Evolutionary conservation across 1,140 invertebrate genomes (phyloP), one percentile per base, ranked within the genome.

Genomic region (Hylyphantes graminicola): DNA sequence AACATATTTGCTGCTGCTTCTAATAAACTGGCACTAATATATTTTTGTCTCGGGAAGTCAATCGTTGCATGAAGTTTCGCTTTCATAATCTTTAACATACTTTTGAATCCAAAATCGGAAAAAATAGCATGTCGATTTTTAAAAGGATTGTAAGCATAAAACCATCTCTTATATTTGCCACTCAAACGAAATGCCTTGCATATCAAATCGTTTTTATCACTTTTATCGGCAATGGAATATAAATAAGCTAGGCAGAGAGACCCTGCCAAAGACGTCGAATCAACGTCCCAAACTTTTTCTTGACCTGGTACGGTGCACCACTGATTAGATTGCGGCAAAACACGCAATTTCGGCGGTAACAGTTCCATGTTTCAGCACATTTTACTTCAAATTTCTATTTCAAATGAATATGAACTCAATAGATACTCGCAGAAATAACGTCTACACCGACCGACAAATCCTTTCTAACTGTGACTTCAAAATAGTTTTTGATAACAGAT

Each of bases 261-360:
- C 74, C 74, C 63, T 4, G 12, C 8, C 13, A 76, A 51, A 35
- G 13, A n/a, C 7, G 74, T 57, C n/a, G 35, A 21, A 19, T 51
- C 59, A n/a, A 76, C 64, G n/a, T 76, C 48, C 55, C 55, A 76
- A n/a, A 76, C 74, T 35, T 21, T 59, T 50, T 76, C 6, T 50
- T 35, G 57, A 13, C 17, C 48, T 17, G 15, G 11, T 63, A 48
- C 13, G 12, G 9, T 76, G 4, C n/a, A 9, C n/a, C 63, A 21
- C 0, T 53, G 50, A 48, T 53, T n/a, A 48, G 13, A 63, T n/a
- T 17, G 15, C 19, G 59, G 8, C 15, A 76, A 63, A 51, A 51
- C 48, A 51, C 55, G 53, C 17, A 21, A 9, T 21, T 55, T 74
- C 48, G 72, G 72, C 2, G 72, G 54, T 51, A 21, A 15, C n/a